phyloP scores from a whole-genome alignment of 1,140 invertebrate genomes.

The Laupala kohalensis region DNA sequence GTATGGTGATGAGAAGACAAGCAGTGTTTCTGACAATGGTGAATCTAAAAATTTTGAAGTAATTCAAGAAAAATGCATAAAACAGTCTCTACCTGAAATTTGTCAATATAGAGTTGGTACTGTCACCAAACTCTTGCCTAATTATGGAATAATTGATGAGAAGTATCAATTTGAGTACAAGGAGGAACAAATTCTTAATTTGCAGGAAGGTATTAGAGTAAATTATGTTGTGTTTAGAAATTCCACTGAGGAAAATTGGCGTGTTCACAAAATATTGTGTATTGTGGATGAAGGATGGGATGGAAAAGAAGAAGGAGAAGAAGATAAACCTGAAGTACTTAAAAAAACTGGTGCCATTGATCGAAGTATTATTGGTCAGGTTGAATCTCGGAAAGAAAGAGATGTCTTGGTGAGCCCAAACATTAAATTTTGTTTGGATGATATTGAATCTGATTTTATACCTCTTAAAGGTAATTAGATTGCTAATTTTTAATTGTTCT shows the following conservation, averaged over 20 bases:
- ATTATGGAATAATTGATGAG: slow-evolving; percentile 14
- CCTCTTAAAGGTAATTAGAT: slow-evolving; percentile 20
- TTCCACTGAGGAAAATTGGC: slow-evolving; percentile 5
- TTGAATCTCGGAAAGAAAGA: slow-evolving; percentile 33
- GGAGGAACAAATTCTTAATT: background rate
- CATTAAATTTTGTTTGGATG: slow-evolving; percentile 37
- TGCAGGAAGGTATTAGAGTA: slow-evolving; percentile 2
- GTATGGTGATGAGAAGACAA: background rate
- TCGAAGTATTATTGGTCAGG: slow-evolving; percentile 36
- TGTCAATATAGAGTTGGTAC: slow-evolving; percentile 2
- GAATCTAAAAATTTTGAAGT: background rate
- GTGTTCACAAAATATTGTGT: slow-evolving; percentile 13
- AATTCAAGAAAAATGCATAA: background rate
- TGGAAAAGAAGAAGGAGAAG: slow-evolving; percentile 16
- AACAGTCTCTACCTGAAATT: background rate
- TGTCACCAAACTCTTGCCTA: background rate
- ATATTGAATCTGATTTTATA: slow-evolving; percentile 34
- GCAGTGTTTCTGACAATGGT: background rate
- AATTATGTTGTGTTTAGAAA: slow-evolving; percentile 6
- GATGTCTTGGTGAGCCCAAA: slow-evolving; percentile 35
- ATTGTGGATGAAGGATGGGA: slow-evolving; percentile 16
- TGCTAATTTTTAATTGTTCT: background rate
- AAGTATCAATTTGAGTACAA: slow-evolving; percentile 3
- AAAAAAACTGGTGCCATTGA: slow-evolving; percentile 29
- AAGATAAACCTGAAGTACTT: slow-evolving; percentile 21